These are phyloP conservation scores for Cyprinodon tularosa DNA, from an alignment of 2,113 vertebrate genomes.

Conservation along the genomic window DNA sequence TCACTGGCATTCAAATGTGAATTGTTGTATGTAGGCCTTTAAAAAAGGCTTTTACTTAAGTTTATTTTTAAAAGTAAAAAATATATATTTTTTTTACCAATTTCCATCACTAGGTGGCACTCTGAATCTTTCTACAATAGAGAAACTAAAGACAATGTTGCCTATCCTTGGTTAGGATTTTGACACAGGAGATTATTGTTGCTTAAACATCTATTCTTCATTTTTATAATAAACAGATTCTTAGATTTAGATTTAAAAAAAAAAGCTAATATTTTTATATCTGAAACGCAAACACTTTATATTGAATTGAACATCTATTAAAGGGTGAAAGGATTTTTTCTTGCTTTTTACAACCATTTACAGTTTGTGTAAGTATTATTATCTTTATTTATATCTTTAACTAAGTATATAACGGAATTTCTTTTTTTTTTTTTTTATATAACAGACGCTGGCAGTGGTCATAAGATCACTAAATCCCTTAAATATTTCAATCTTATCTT, in stretches of 20 bases:
- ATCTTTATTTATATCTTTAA: too few relatives aligned
- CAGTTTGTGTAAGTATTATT: too few relatives aligned
- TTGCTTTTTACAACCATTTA: too few relatives aligned
- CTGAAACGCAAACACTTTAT: neutral
- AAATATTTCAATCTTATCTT: too few relatives aligned
- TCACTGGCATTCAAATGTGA: too few relatives aligned
- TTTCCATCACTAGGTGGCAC: conserved; percentile 56
- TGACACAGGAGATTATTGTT: neutral
- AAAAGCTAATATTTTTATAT: neutral
- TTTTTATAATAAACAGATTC: neutral
- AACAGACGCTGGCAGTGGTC: too few relatives aligned
- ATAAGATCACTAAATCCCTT: too few relatives aligned
- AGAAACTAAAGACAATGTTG: neutral
- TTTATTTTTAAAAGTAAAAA: neutral
- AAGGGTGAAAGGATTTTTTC: too few relatives aligned
- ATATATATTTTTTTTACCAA: conserved; percentile 10
- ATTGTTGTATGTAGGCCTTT: too few relatives aligned
- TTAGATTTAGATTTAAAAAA: neutral
- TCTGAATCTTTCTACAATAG: conserved; percentile 32
- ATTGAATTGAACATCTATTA: too few relatives aligned
- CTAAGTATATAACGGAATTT: too few relatives aligned
- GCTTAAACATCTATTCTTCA: neutral
- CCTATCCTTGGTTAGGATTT: neutral
- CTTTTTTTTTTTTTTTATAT: too few relatives aligned
- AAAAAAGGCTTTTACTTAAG: neutral